Percentiles rank a stretch among this genome's conserved stretches.
These are phyloP conservation scores for Eucera pruinosa DNA, from an alignment of 2,888 invertebrate species.

Conservation along the genomic window DNA sequence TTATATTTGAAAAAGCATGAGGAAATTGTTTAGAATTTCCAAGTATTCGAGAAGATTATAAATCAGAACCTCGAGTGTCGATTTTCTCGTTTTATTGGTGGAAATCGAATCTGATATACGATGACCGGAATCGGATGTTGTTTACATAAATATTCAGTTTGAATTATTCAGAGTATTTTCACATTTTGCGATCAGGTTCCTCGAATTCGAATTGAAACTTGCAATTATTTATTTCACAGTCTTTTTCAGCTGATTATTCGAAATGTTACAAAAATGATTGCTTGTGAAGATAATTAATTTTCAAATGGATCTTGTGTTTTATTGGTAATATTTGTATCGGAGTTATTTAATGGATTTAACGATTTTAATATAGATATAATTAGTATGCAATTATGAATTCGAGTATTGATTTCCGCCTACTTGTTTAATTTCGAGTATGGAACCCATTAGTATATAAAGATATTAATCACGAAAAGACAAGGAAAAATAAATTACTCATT, in stretches of 20 bases:
- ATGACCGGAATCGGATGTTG: neutral
- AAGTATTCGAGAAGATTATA: neutral
- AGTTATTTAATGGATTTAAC: no score
- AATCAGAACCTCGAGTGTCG: neutral
- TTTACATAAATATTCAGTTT: conserved; percentile 15
- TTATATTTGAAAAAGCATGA: neutral
- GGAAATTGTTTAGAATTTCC: neutral
- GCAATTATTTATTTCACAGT: neutral
- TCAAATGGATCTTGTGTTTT: neutral
- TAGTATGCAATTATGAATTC: no score
- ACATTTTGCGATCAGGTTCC: neutral
- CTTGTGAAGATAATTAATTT: neutral
- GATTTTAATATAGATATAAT: no score
- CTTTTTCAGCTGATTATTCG: neutral
- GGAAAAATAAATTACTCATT: no score
- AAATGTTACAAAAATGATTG: neutral
- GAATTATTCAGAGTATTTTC: neutral
- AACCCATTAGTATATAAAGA: no score
- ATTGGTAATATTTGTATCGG: no score
- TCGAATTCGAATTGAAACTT: neutral
- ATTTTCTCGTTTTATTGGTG: neutral
- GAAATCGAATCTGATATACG: neutral
- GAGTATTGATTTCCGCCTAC: no score
- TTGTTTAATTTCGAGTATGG: no score
- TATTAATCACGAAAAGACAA: no score